Base-by-base conservation (phyloP, 2,113 vertebrate species). In the Planiliza haematocheilus region DNA sequence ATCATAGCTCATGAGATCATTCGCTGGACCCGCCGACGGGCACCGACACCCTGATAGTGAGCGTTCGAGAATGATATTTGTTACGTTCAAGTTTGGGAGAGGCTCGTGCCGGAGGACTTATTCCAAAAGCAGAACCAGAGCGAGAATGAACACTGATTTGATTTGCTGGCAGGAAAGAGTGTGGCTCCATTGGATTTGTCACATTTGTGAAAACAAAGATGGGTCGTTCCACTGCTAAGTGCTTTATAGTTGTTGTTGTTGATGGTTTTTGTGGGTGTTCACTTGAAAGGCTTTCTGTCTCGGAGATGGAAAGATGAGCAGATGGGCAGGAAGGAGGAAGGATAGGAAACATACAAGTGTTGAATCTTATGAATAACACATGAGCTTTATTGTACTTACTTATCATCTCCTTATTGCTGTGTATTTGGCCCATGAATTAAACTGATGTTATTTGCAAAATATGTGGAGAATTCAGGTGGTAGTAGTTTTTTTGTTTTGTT, bases 351-450 rank as follows among this genome's bases (percentile, higher is more conserved):
- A 84, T 73, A 84, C 75, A 88, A 87, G 86, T 89, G 88, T 91
- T 89, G 88, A 80, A 86, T 84, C 78, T 83, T 48, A 90, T 92
- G 81, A 91, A 92, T 91, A 91, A 91, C 78, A 67, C 77, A 92
- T 88, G 83, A 89, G 83, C 16, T 65, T 67, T 85, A 53, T 74
- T 79, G 49, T 80, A 85, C 79, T 88, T 84, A 84, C 81, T 80
- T 79, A 80, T 83, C 57, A 76, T 82, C 41, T 56, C 66, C 67
- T 73, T 66, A 72, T 70, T 56, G n/a, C 49, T 58, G 46, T 55
- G 56, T 57, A 38, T 50, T 42, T 52, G 45, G 18, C n/a, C 42
- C 53, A 43, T 41, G 20, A 53, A 55, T 42, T 30, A 8, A 75
- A 74, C 50, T 11, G 24, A 46, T 37, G 51, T 41, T 36, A 43